These are phyloP conservation scores for Xenops minutus DNA, from an alignment of 2,797 vertebrate species.

Conservation along the genomic window DNA sequence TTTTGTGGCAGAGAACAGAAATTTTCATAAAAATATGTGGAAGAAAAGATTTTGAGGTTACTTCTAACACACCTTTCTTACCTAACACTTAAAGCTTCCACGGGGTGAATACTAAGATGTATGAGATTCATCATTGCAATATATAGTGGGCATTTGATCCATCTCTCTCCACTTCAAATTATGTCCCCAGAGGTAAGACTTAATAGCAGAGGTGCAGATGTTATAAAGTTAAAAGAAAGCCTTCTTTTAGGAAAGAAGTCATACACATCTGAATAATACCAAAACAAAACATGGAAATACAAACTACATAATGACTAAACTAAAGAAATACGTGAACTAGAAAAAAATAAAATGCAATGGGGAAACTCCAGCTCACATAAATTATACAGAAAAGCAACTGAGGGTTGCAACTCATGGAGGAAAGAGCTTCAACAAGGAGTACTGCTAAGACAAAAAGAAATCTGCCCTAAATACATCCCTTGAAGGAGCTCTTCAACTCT, in stretches of 20 bases:
- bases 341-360: not conserved
- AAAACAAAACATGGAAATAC: not conserved
- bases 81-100: not conserved
- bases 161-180: not conserved
- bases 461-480: not conserved
- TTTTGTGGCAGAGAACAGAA: not conserved
- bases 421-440: not conserved
- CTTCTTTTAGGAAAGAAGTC: not conserved
- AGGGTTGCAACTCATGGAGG: not conserved
- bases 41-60: not conserved
- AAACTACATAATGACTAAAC: not conserved
- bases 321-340: not conserved
- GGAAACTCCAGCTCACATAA: not conserved
- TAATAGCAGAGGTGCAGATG: not conserved
- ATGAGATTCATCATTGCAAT: not conserved
- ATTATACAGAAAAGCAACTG: not conserved
- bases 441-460: not conserved
- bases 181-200: not conserved
- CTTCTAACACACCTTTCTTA: not conserved
- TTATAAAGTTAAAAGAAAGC: not conserved
- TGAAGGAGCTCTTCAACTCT: not conserved
- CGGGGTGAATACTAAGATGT: not conserved
- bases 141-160: not conserved
- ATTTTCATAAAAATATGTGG: not conserved
- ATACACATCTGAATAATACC: not conserved